Conservation (phyloP, 2,113 vertebrate genomes). For the Muscicapa adusta region DNA sequence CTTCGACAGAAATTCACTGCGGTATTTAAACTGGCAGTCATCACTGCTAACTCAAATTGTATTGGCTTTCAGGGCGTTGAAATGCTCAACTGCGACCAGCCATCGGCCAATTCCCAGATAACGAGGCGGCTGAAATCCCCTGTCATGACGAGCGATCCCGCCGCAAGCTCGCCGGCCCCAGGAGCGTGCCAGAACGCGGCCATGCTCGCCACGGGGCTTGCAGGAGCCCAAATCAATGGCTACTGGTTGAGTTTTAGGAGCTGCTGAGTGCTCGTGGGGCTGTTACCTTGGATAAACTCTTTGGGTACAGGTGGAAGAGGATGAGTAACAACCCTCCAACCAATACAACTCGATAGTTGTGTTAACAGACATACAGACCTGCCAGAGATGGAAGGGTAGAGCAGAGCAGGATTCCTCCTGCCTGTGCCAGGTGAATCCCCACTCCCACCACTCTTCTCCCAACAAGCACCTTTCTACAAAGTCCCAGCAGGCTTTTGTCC, state of each 20-base stretch:
- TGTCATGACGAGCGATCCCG: conserved; percentile 65
- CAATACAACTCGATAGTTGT: fast-evolving
- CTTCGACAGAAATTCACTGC: conserved; percentile 77
- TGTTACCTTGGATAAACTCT: not conserved
- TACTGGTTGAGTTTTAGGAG: not conserved
- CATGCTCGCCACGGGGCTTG: not conserved
- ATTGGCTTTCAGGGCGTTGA: conserved; percentile 78
- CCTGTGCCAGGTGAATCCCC: not conserved
- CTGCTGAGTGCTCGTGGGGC: fast-evolving
- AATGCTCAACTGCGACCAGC: conserved; percentile 77
- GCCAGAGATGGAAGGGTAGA: not conserved
- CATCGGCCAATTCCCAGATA: conserved; percentile 77
- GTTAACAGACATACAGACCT: fast-evolving
- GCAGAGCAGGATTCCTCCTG: not conserved
- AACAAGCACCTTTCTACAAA: not conserved
- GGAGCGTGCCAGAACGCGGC: not conserved
- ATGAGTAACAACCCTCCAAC: not conserved
- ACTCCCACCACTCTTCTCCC: not conserved
- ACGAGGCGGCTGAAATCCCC: conserved; percentile 72
- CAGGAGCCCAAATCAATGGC: not conserved
- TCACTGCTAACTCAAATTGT: conserved; percentile 83
- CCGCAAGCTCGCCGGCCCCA: not conserved
- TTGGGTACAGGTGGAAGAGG: not conserved
- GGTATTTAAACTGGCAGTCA: conserved; percentile 82
- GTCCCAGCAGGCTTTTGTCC: not conserved